Evolutionary conservation across 1,140 invertebrate species (phyloP).

Genomic region (Caenorhabditis brenneri): DNA sequence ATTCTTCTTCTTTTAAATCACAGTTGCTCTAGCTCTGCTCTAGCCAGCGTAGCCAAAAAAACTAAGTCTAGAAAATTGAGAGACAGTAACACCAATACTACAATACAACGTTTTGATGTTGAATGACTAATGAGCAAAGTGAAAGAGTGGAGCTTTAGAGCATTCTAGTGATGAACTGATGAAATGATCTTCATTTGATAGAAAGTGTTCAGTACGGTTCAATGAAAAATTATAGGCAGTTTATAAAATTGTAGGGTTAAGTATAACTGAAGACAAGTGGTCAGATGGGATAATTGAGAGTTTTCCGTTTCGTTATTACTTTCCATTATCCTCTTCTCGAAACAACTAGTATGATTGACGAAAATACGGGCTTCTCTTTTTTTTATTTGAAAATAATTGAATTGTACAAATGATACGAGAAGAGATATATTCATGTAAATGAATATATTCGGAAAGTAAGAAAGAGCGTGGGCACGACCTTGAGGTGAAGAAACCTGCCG

Average conservation of each 20-base stretch:
- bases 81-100: neutral
- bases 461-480: slow-evolving; percentile 7
- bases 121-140: neutral
- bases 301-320: slow-evolving; percentile 19
- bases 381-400: neutral
- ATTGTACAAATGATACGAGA: slow-evolving; percentile 19
- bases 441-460: slow-evolving; percentile 36
- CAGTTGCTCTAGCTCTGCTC: neutral
- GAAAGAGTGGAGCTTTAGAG: neutral
- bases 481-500: slow-evolving; percentile 26
- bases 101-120: neutral
- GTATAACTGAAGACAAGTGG: neutral
- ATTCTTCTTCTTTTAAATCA: neutral
- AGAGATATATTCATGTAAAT: slow-evolving; percentile 36
- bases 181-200: neutral
- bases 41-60: neutral
- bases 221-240: too few relatives aligned
- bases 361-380: neutral
- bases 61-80: neutral
- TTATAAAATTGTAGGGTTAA: neutral
- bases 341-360: neutral
- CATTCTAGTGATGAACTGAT: neutral
- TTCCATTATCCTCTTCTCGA: neutral
- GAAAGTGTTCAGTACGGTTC: too few relatives aligned
- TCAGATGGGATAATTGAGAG: neutral